Evolutionary conservation across 2,113 vertebrate species (phyloP), one percentile per base, ranked within the genome.

Genomic region (Neogobius melanostomus): DNA sequence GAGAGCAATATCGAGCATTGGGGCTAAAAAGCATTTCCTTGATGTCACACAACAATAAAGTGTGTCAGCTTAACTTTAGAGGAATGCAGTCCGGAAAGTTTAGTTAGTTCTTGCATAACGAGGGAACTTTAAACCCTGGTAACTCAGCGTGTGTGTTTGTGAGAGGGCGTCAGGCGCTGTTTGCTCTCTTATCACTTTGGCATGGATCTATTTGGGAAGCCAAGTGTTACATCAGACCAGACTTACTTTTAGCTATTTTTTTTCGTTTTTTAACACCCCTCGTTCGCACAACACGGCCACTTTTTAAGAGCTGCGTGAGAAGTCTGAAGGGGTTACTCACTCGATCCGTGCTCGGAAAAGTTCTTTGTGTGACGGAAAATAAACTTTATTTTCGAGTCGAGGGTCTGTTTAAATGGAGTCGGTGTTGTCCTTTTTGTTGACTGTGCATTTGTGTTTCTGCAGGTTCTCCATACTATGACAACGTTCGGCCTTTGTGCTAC

Each of bases 381-480:
- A 47, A 47, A 47, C 46, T 47, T 47, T 47, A 8, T 47, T 47
- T 47, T 47, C 6, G 28, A 36, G 28, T 36, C 28, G 28, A 36
- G 1, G 2, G 28, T 36, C 28, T 36, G 28, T 36, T 36, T 36
- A 36, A 2, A 36, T 36, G 28, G 28, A 36, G 28, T 36, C 28
- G 4, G 28, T 36, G 28, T 36, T 36, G 28, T 36, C 28, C 28
- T 36, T 36, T 2, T 36, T 2, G 1, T 36, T 36, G 28, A 36
- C 28, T 36, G 28, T 36, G 28, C 28, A 4, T 47, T 14, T 17
- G 36, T 43, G 7, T 60, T 28, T 57, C 16, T 71, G 10, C 63
- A 98, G 96, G 97, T 9, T 98, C 96, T 57, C 97, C 96, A 0
- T 98, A 99, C 87, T 99, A 98, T 0, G 95, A 99, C 91, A 99